Percentiles rank a stretch among this genome's conserved stretches.
Evolutionary conservation across 2,113 vertebrate species (phyloP).

Genomic region (Nipponia nippon): DNA sequence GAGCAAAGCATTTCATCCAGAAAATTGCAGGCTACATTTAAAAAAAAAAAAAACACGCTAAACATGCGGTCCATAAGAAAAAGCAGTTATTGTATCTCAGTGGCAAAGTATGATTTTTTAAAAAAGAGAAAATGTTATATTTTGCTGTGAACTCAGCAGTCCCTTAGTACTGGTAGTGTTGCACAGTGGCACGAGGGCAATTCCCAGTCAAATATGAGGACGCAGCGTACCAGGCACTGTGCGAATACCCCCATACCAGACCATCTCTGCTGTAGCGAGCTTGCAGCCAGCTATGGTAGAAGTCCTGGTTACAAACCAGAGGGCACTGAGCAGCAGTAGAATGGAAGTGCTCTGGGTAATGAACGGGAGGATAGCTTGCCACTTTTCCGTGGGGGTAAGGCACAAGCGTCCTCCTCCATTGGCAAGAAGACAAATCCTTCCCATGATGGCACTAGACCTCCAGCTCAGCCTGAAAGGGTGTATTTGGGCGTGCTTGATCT

Average conservation of each 20-base stretch:
- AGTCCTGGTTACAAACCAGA: neutral
- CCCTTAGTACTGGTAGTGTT: neutral
- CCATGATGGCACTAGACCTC: neutral
- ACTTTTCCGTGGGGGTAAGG: neutral
- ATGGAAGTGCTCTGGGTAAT: neutral
- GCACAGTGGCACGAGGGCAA: fast-evolving
- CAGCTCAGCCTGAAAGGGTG: neutral
- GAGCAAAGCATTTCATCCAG: neutral
- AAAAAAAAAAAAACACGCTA: neutral
- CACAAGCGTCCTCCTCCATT: neutral
- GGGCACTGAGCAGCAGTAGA: neutral
- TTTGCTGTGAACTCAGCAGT: neutral
- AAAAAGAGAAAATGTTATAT: neutral
- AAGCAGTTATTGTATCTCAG: neutral
- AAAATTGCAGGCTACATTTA: neutral
- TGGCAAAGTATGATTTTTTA: neutral
- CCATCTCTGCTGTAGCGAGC: neutral
- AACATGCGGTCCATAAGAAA: fast-evolving
- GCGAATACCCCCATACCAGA: neutral
- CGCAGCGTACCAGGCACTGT: fast-evolving
- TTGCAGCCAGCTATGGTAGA: fast-evolving
- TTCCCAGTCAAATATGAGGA: neutral
- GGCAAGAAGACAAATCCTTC: neutral
- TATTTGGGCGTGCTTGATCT: fast-evolving
- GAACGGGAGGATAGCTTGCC: neutral